Evolutionary conservation across 2,113 vertebrate genomes (phyloP), one percentile per base, ranked within the genome.

Genomic region (Brachypodius melanocephalos): DNA sequence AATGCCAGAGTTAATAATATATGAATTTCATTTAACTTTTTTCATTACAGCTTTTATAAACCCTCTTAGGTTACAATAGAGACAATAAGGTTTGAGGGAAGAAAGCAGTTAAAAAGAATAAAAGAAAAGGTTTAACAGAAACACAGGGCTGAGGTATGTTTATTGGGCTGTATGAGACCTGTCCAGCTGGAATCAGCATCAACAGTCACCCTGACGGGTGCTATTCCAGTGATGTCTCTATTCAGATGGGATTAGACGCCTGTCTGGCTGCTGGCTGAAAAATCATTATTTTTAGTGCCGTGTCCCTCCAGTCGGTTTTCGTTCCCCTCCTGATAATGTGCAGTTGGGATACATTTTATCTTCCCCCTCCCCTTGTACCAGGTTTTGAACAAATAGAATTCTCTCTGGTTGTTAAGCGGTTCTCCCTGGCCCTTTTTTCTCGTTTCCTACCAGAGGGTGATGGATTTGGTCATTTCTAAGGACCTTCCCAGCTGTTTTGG

Each of bases 241-340:
- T 97, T 96, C 91, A 96, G 46, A n/a, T 1, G 51, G 96, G 96
- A 97, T 97, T 97, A 97, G 95, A 58, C 21, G 45, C 69, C 96
- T 97, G 97, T 90, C 96, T 97, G 95, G 89, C 97, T 89, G 80
- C 90, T 90, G 96, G 67, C 91, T 97, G 89, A 96, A 95, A 97
- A 95, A 97, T 95, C 96, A 89, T 96, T 96, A 91, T 75, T 97
- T 96, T 93, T 83, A 95, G 90, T 87, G 89, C 71, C 21, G 3
- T 86, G 72, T 76, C 81, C 78, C 65, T 36, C 65, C 17, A n/a
- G 88, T 42, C 1, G 5, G 77, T 93, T 95, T 95, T 95, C 24
- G 4, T 89, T 96, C 95, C 89, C 66, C 79, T 87, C 67, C 84
- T 95, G 86, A 82, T 67, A 85, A 61, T 0, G 4, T 96, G 85